Evolutionary conservation across 1,140 invertebrate species (phyloP).

Genomic region (Paralvinella palmiformis): DNA sequence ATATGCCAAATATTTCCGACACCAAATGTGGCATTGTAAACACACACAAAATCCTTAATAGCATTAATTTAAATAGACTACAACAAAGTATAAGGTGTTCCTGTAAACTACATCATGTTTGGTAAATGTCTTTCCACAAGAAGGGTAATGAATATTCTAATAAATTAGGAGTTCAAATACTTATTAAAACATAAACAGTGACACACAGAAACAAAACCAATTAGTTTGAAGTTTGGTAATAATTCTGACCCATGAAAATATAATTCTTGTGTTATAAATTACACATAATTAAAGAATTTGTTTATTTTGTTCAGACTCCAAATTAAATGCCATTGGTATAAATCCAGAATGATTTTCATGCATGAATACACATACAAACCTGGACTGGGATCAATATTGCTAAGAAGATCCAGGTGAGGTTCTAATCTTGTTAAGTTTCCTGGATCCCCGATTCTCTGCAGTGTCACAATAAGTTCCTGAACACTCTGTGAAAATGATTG

Average conservation of each 20-base stretch:
- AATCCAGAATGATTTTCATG: background rate
- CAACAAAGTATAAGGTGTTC: too few species aligned
- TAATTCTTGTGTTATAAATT: background rate
- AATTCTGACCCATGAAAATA: background rate
- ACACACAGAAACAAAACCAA: background rate
- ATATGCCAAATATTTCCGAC: too few species aligned
- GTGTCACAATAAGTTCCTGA: conserved; percentile 83
- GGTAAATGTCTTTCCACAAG: too few species aligned
- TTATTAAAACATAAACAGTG: background rate
- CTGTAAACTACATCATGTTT: too few species aligned
- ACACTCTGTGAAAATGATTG: conserved; percentile 53
- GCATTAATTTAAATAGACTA: too few species aligned
- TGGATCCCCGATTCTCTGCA: conserved; percentile 86
- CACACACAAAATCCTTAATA: too few species aligned
- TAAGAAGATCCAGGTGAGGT: conserved; percentile 76
- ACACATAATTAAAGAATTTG: background rate
- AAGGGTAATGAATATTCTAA: too few species aligned
- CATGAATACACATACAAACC: background rate
- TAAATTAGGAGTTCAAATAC: too few species aligned
- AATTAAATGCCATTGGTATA: conserved; percentile 31
- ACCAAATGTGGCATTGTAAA: too few species aligned
- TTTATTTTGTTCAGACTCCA: background rate
- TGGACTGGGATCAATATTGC: conserved; percentile 65
- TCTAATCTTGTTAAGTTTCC: conserved; percentile 63
- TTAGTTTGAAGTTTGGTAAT: background rate